A percentile compares a stretch with the other conserved stretches of the same genome.
phyloP scores from a whole-genome alignment of 2,113 vertebrate genomes.

The Heloderma charlesbogerti region DNA sequence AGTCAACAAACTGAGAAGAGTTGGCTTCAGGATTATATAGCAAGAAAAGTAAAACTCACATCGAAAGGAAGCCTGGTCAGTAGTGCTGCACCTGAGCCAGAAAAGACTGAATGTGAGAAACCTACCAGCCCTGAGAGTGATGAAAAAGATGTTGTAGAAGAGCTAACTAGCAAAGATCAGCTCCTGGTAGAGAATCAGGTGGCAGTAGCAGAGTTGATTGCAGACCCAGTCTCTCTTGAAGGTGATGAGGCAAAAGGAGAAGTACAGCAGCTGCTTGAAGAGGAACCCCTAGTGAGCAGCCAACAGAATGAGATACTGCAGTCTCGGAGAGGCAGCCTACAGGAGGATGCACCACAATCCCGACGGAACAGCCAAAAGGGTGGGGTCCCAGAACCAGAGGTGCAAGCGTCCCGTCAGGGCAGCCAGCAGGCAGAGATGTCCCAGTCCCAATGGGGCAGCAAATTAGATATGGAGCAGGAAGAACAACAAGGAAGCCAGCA shows the following conservation, averaged over 20 bases:
- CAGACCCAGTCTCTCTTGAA: neutral
- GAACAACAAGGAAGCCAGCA: neutral
- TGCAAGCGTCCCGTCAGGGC: neutral
- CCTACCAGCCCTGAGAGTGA: neutral
- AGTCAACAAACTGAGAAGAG: constrained; percentile 32
- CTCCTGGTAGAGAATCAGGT: neutral
- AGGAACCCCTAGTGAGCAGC: neutral
- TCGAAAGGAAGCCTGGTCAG: neutral
- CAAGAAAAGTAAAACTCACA: neutral
- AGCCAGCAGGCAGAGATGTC: neutral
- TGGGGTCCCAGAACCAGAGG: neutral
- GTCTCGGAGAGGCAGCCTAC: neutral
- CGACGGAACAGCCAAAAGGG: neutral
- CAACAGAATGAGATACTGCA: neutral
- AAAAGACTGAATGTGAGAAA: neutral
- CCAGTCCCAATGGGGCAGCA: neutral
- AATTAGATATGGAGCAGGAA: neutral
- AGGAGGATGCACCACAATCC: neutral
- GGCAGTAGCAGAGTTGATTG: neutral
- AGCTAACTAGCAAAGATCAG: neutral
- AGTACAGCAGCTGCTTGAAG: neutral
- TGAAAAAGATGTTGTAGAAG: neutral
- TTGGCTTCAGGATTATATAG: constrained; percentile 28
- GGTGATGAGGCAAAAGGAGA: neutral
- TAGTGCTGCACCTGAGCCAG: neutral